Percentiles rank a stretch among this genome's conserved stretches.
These are phyloP conservation scores for Hoplodrina ambigua DNA, from an alignment of 2,888 invertebrate genomes.

Conservation along the genomic window DNA sequence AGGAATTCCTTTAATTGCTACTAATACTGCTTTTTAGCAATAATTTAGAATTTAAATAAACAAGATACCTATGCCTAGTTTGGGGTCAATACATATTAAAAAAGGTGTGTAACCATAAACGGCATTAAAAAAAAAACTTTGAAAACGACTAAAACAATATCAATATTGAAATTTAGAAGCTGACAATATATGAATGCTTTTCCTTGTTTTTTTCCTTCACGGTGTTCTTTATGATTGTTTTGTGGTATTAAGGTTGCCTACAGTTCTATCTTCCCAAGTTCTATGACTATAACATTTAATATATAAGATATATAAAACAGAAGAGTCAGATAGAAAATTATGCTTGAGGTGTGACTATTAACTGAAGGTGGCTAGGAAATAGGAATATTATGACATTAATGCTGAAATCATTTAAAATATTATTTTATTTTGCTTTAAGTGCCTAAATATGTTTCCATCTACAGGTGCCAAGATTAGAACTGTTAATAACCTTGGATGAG, in stretches of 20 bases:
- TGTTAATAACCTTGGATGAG: constrained; percentile 92
- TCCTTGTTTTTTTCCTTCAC: constrained; percentile 17
- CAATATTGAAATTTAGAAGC: background rate
- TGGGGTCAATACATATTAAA: too few relatives aligned
- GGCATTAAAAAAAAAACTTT: too few relatives aligned
- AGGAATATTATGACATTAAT: background rate
- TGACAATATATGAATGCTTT: background rate
- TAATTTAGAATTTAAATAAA: too few relatives aligned
- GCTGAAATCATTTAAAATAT: background rate
- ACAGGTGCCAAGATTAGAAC: constrained; percentile 91
- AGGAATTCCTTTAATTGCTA: background rate
- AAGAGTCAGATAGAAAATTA: too few relatives aligned
- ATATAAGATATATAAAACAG: too few relatives aligned
- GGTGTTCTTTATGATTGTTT: background rate
- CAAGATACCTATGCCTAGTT: too few relatives aligned
- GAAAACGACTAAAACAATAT: background rate
- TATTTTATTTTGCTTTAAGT: background rate
- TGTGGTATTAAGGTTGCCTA: constrained; percentile 2
- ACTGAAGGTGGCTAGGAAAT: too few relatives aligned
- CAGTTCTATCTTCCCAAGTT: background rate
- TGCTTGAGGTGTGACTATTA: too few relatives aligned
- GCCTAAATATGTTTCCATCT: constrained; percentile 22
- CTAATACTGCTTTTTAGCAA: too few relatives aligned
- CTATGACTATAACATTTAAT: constrained; percentile 2
- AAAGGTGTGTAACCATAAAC: too few relatives aligned